Percentiles rank a stretch among this genome's conserved stretches.
Evolutionary conservation across 2,797 vertebrate genomes (phyloP).

Genomic region (Scolopax bukidnonensis): DNA sequence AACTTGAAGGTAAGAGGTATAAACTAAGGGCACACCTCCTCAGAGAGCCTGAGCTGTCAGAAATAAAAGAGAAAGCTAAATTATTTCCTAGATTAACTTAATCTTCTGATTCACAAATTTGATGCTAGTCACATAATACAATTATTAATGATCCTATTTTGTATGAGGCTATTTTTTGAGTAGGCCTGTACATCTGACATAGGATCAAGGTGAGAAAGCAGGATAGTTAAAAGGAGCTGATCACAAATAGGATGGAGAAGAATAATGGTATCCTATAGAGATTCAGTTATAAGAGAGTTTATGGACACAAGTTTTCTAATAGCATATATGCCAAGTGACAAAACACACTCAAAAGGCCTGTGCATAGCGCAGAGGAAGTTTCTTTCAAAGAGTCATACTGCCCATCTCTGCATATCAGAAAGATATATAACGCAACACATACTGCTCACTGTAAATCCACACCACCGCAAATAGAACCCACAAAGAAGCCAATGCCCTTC

Average conservation of each 20-base stretch:
- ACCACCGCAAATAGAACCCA: neutral
- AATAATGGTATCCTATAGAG: neutral
- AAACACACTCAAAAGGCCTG: neutral
- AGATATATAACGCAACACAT: neutral
- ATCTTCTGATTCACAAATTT: neutral
- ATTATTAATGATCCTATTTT: neutral
- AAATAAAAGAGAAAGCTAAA: neutral
- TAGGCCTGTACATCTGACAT: neutral
- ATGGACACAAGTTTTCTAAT: neutral
- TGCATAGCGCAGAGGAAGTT: neutral
- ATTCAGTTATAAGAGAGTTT: neutral
- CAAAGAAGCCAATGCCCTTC: neutral
- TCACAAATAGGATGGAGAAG: neutral
- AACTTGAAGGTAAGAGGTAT: neutral
- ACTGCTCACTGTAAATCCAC: neutral
- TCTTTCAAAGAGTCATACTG: neutral
- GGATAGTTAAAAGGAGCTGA: neutral
- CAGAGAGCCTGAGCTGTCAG: neutral
- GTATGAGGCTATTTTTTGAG: neutral
- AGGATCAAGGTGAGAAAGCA: neutral
- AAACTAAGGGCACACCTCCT: neutral
- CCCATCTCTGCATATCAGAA: neutral
- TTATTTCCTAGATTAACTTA: neutral
- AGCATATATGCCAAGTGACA: neutral
- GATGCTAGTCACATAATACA: neutral